A percentile compares a stretch with the other conserved stretches of the same genome.
Conservation (phyloP, 2,888 invertebrate genomes). For the Chrysotoxum bicinctum region DNA sequence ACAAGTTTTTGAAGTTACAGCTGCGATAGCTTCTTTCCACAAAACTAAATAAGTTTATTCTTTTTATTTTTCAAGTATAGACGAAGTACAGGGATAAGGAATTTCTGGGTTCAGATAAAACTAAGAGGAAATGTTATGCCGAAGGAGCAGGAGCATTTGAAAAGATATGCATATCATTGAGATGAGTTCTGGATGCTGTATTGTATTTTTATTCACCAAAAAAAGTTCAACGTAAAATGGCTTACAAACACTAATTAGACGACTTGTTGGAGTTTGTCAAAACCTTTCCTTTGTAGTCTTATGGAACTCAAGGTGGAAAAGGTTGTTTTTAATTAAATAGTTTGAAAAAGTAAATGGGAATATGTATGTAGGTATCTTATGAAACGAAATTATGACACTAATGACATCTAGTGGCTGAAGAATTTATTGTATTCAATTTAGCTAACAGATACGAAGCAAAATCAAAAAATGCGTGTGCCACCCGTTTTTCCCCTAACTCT, state of each 20-base stretch:
- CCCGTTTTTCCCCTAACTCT: too few relatives aligned
- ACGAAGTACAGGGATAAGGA: background rate
- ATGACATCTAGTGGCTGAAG: too few relatives aligned
- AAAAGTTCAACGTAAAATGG: background rate
- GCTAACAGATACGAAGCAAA: too few relatives aligned
- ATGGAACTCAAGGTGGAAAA: too few relatives aligned
- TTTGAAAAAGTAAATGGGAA: too few relatives aligned
- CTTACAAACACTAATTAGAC: background rate
- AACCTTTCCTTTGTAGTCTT: too few relatives aligned
- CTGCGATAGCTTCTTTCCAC: conserved; percentile 25
- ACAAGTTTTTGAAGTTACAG: conserved; percentile 29
- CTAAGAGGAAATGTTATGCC: background rate
- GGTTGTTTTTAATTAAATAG: too few relatives aligned
- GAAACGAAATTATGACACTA: too few relatives aligned
- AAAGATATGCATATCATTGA: background rate
- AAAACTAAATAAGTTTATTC: conserved; percentile 7
- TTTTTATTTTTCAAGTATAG: background rate
- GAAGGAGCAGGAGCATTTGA: background rate
- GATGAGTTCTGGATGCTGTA: background rate
- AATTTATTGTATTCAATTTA: too few relatives aligned
- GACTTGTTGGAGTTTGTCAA: background rate
- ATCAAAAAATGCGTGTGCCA: too few relatives aligned
- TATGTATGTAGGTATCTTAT: too few relatives aligned
- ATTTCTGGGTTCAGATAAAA: background rate
- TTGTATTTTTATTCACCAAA: too few relatives aligned